Evolutionary conservation across 1,140 invertebrate genomes (phyloP).

Genomic region (Zaprionus capensis): DNA sequence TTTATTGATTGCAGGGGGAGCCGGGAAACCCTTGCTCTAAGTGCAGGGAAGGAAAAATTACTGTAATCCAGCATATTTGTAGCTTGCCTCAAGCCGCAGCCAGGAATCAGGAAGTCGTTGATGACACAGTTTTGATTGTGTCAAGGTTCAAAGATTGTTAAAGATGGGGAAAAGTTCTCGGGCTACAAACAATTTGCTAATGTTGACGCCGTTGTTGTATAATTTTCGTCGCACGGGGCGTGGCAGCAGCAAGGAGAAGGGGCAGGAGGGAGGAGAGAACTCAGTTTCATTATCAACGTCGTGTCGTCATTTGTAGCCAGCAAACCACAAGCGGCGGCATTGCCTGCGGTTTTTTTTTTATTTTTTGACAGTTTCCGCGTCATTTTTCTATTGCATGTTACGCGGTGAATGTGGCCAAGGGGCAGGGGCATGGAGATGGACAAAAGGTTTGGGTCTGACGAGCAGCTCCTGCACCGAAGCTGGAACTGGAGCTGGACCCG

Average conservation of each 20-base stretch:
- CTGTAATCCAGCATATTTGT: background rate
- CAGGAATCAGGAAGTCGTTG: background rate
- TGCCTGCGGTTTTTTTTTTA: conserved; percentile 45
- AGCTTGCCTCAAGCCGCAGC: background rate
- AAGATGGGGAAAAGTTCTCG: conserved; percentile 42
- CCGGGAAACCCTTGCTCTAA: too few relatives aligned
- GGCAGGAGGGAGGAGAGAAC: background rate
- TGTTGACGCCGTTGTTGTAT: conserved; percentile 81
- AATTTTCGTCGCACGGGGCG: conserved; percentile 64
- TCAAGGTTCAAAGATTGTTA: conserved; percentile 49
- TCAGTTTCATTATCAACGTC: conserved; percentile 54
- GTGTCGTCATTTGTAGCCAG: conserved; percentile 69
- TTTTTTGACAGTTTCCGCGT: conserved; percentile 81
- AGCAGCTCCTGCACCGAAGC: too few relatives aligned
- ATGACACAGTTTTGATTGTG: conserved; percentile 3
- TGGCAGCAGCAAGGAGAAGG: conserved; percentile 4
- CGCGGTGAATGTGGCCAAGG: background rate
- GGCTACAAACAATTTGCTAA: conserved; percentile 73
- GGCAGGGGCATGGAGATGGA: background rate
- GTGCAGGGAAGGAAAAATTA: too few relatives aligned
- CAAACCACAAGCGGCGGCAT: conserved; percentile 67
- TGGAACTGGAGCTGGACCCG: conserved; percentile 18
- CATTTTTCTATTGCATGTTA: conserved; percentile 70
- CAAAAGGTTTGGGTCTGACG: too few relatives aligned
- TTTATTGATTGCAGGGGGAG: too few relatives aligned